Evolutionary conservation across 2,113 vertebrate genomes (phyloP).

Genomic region (human (Homo sapiens)): DNA sequence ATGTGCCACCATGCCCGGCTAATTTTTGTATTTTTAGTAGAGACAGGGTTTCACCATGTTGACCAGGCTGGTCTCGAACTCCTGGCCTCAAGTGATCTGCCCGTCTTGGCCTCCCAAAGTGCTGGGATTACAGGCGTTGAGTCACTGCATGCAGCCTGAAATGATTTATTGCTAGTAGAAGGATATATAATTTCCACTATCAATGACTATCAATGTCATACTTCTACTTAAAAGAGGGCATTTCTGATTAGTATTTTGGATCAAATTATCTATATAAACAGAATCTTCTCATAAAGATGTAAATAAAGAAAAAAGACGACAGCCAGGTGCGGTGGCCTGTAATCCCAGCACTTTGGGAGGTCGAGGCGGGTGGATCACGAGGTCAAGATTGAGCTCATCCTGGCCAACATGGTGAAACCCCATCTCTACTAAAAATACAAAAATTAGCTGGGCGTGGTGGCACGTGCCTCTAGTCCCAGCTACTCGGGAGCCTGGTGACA

Average conservation of each 20-base stretch:
- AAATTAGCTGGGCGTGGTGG: background rate
- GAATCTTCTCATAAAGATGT: constrained; percentile 28
- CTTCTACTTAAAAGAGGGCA: background rate
- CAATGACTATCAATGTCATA: background rate
- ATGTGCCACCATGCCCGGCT: background rate
- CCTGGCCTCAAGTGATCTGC: background rate
- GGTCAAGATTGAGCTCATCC: background rate
- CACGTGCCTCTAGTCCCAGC: background rate
- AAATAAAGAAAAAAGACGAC: background rate
- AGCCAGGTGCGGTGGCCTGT: background rate
- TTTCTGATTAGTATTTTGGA: constrained; percentile 28
- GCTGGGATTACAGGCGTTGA: background rate
- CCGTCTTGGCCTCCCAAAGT: background rate
- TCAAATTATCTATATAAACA: constrained; percentile 18
- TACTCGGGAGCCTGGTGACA: background rate
- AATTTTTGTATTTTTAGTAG: background rate
- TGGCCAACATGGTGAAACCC: background rate
- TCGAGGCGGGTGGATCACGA: background rate
- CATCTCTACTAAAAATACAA: background rate
- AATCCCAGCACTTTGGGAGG: background rate
- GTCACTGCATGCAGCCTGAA: background rate
- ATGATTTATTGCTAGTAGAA: background rate
- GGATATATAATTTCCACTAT: background rate
- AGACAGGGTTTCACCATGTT: background rate
- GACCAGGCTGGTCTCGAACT: background rate